Evolutionary conservation across 92 coral and sea anemone genomes (phyloP).

Genomic region (Plumapathes pennacea): DNA sequence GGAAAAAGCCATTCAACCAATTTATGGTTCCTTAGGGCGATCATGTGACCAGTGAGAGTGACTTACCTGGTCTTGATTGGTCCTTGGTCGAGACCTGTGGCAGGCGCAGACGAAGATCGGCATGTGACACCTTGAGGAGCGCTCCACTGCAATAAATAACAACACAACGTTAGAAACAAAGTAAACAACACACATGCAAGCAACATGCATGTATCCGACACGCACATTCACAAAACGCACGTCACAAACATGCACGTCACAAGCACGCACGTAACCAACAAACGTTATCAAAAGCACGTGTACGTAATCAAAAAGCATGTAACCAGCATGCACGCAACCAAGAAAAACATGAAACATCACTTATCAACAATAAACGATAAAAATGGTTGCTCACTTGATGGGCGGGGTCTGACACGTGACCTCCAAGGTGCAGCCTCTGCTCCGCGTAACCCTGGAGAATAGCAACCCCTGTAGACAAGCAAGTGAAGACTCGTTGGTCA

Average conservation of each 20-base stretch:
- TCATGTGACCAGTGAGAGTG: too few species aligned
- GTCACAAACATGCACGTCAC: too few species aligned
- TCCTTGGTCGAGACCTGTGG: constrained; percentile 46
- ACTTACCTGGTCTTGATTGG: constrained; percentile 53
- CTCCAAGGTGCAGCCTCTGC: constrained; percentile 65
- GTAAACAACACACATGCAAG: background rate
- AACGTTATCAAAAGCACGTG: background rate
- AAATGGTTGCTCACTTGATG: constrained; percentile 57
- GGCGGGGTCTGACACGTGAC: constrained; percentile 48
- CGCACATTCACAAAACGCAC: background rate
- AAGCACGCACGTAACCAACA: background rate
- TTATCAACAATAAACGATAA: background rate
- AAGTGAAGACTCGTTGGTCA: too few species aligned
- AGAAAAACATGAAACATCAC: background rate
- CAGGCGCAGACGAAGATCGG: constrained; percentile 65
- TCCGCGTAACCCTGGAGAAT: constrained; percentile 70
- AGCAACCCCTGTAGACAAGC: constrained; percentile 62
- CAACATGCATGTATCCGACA: background rate
- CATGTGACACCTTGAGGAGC: constrained; percentile 41
- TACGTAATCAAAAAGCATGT: background rate
- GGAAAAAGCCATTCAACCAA: too few species aligned
- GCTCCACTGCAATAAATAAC: constrained; percentile 34
- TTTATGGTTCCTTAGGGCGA: too few species aligned
- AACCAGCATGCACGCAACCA: background rate
- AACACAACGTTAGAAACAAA: background rate